These are phyloP conservation scores for Volucella inanis DNA, from an alignment of 2,888 invertebrate genomes.

Conservation along the genomic window DNA sequence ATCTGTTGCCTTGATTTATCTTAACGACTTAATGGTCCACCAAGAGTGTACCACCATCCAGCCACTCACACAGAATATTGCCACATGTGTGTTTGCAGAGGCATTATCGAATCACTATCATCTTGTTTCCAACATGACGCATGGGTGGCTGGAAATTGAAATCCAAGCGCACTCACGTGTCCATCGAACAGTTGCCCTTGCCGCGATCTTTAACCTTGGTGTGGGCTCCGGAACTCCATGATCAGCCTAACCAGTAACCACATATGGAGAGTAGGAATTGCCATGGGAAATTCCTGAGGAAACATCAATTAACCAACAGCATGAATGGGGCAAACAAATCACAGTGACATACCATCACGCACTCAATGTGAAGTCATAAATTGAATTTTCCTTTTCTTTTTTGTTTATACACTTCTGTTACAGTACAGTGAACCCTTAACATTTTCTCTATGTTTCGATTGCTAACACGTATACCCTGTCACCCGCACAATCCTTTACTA, in stretches of 20 bases:
- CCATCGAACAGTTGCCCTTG: slow-evolving; percentile 1
- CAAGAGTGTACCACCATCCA: too few relatives aligned
- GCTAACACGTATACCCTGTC: slow-evolving; percentile 32
- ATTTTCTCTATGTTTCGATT: slow-evolving; percentile 2
- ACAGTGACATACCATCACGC: slow-evolving; percentile 53
- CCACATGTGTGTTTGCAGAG: neutral
- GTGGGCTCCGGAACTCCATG: neutral
- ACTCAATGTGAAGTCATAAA: slow-evolving; percentile 47
- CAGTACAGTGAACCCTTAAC: slow-evolving; percentile 47
- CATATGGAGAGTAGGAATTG: neutral
- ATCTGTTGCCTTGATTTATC: neutral
- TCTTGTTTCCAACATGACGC: slow-evolving; percentile 21
- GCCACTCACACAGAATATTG: neutral
- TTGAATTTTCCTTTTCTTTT: slow-evolving; percentile 17
- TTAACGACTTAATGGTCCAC: neutral
- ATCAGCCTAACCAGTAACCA: slow-evolving; percentile 18
- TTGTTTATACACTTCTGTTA: neutral
- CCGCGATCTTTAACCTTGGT: slow-evolving; percentile 18
- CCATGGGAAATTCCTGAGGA: slow-evolving; percentile 44
- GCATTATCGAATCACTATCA: slow-evolving; percentile 33
- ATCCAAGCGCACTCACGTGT: slow-evolving; percentile 21
- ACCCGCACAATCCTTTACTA: slow-evolving; percentile 6
- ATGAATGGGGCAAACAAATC: slow-evolving; percentile 55
- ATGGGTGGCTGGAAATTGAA: slow-evolving; percentile 15
- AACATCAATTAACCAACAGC: slow-evolving; percentile 57